Evolutionary conservation across 2,888 invertebrate species (phyloP), one percentile per base, ranked within the genome.

Genomic region (Archips crataeganus): DNA sequence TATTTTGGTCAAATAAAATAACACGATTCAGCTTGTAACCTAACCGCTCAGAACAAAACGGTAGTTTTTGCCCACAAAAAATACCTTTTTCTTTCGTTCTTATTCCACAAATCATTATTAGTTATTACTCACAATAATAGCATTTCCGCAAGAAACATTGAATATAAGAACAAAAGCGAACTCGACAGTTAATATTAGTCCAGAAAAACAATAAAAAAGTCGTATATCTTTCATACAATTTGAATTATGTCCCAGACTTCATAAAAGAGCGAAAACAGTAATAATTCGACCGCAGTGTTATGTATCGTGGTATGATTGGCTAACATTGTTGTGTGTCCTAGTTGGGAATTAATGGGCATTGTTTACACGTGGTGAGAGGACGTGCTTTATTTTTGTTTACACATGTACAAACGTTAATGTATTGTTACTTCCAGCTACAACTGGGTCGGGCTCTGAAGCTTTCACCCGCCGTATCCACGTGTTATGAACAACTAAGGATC

Each of bases 251-350:
- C 11, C 11, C 11, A 71, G 76, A 80, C 79, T 81, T 79, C 79
- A 81, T 81, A 81, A 79, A 79, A 79, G 79, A 62, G 54, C 59
- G 45, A 81, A 78, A 82, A 83, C 82, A 82, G 77, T 80, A 80
- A 82, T 84, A 82, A 82, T 82, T 83, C 77, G 71, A 54, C 36
- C 69, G 70, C 73, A 8, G 15, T 3, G 74, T 83, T 84, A 81
- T 85, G 83, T 84, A 84, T 82, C 76, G 79, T 77, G 75, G 74
- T 81, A 84, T 83, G 83, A 85, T 85, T 83, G 83, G 81, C 79
- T 81, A 73, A 62, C 66, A 62, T 71, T 71, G 66, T 71, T 61
- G 45, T 59, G 11, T 11, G 11, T 11, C 54, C 70, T 67, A 62
- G 51, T 70, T 66, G 9, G 34, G 15, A 51, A 67, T 71, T 67